These are phyloP conservation scores for Pseudomyrmex gracilis DNA, from an alignment of 1,140 invertebrate genomes.

Conservation along the genomic window DNA sequence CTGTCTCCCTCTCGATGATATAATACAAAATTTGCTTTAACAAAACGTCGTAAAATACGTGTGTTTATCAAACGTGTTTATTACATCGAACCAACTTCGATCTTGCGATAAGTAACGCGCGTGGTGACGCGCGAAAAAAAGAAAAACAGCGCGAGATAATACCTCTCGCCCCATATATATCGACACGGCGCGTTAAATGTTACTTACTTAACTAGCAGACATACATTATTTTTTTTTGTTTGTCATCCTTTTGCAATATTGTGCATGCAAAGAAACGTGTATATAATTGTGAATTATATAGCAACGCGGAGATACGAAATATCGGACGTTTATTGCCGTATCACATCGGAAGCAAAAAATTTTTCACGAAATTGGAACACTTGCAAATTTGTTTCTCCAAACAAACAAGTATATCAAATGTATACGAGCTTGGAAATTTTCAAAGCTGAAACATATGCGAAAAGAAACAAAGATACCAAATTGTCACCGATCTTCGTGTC, in stretches of 20 bases:
- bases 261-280: slow-evolving; percentile 66
- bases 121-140: slow-evolving; percentile 39
- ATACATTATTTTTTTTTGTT: slow-evolving; percentile 2
- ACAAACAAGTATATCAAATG: too few species aligned
- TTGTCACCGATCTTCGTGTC: slow-evolving; percentile 66
- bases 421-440: too few species aligned
- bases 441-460: too few species aligned
- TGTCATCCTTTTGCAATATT: slow-evolving; percentile 39
- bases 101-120: slow-evolving; percentile 23
- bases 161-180: slow-evolving; percentile 23
- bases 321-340: slow-evolving; percentile 1
- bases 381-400: too few species aligned
- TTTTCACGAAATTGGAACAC: too few species aligned
- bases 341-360: too few species aligned
- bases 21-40: slow-evolving; percentile 41
- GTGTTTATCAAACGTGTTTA: not conserved
- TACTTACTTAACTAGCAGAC: not conserved
- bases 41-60: slow-evolving; percentile 13
- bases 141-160: slow-evolving; percentile 25
- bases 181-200: slow-evolving; percentile 7
- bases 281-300: slow-evolving; percentile 22
- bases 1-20: slow-evolving; percentile 30
- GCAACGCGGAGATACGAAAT: slow-evolving; percentile 68
- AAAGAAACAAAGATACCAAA: too few species aligned
- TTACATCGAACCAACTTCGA: slow-evolving; percentile 1